phyloP scores from a whole-genome alignment of 1,140 invertebrate genomes.

The Myzus persicae region DNA sequence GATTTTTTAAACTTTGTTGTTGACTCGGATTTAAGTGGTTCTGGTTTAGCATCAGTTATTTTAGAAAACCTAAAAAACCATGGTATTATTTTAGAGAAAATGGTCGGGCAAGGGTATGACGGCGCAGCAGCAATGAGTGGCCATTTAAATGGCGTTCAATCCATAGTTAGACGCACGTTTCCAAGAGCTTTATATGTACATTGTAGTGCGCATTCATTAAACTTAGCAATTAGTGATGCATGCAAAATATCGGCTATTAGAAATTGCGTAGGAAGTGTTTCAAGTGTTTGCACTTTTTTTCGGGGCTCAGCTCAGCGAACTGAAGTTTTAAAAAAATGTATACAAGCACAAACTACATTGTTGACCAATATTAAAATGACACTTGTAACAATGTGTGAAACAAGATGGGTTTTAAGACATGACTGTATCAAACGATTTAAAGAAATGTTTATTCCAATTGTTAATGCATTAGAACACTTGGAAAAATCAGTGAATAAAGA shows the following conservation, averaged over 20 bases:
- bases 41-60: not conserved
- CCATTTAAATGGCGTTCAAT: not conserved
- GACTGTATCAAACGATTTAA: constrained; percentile 25
- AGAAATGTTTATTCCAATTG: constrained; percentile 2
- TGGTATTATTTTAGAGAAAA: not conserved
- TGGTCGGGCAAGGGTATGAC: not conserved
- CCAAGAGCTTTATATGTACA: not conserved
- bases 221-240: not conserved
- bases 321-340: constrained; percentile 31
- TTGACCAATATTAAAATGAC: not conserved
- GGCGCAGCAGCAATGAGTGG: not conserved
- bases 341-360: constrained; percentile 14
- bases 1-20: not conserved
- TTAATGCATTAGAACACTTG: constrained; percentile 34
- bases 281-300: not conserved
- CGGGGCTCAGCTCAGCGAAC: constrained; percentile 26
- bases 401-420: constrained; percentile 29
- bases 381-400: constrained; percentile 25
- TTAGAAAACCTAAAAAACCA: not conserved
- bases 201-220: not conserved
- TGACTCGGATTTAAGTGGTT: not conserved
- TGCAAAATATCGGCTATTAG: not conserved
- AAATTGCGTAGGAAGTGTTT: not conserved
- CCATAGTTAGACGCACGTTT: not conserved
- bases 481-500: constrained; percentile 41